Evolutionary conservation across 2,888 invertebrate genomes (phyloP), one percentile per base, ranked within the genome.

Genomic region (Lithophane semibrunnea): DNA sequence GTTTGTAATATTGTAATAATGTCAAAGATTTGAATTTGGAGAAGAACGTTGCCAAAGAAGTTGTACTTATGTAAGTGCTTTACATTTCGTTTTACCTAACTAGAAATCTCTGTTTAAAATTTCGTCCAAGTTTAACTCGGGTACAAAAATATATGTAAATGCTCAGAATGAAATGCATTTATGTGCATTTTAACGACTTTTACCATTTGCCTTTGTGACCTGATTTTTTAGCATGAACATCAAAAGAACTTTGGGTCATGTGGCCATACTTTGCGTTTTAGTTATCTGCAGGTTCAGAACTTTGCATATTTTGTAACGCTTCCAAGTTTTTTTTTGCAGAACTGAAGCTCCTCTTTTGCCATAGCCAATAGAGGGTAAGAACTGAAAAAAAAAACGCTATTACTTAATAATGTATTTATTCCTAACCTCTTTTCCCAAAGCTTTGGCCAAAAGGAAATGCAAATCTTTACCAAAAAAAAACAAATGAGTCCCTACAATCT

Each of bases 141-240:
- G 12, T 21, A 64, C 76, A 49, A 67, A 80, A 70, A 67, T 85
- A 56, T 82, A 82, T 85, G 82, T 75, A 71, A 82, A 82, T 82
- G 10, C 52, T 13, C 70, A 24, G 13, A 74, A 60, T 86, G 67
- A 76, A 82, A 86, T 82, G 82, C 77, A 82, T 82, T 82, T 82
- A 82, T 82, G 82, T 60, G 83, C 83, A 82, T 82, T 82, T 86
- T 75, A 82, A 82, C 70, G 70, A 82, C 37, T 75, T 81, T 68
- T 24, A 64, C 54, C 42, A 75, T 82, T 82, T 82, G 49, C 54
- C 24, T 63, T 64, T 67, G 77, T 82, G 83, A 82, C 82, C 82
- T 64, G 82, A 68, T 71, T 82, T 83, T 82, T 82, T 49, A 21
- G 52, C 69, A 18, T 52, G 58, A 52, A 54, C 16, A 54, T 70